phyloP scores from a whole-genome alignment of 1,140 invertebrate species.

The Pseudomyrmex flavicornis region DNA sequence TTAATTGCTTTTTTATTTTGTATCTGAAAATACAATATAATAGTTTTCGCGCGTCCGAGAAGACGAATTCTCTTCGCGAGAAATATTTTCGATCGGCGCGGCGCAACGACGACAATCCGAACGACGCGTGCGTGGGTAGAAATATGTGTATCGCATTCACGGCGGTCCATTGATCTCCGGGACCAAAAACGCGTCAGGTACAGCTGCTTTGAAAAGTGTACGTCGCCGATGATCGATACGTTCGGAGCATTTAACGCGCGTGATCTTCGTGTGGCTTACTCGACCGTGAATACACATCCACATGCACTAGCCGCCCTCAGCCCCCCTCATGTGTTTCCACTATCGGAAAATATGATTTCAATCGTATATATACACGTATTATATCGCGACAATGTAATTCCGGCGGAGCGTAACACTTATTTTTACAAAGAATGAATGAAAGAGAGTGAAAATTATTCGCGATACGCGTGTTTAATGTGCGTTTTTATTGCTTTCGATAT shows the following conservation, averaged over 20 bases:
- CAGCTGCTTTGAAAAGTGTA: slow-evolving; percentile 70
- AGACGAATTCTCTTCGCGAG: neutral
- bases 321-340: neutral
- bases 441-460: neutral
- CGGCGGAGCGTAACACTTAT: neutral
- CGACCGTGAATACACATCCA: neutral
- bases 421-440: neutral
- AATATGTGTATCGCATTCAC: slow-evolving; percentile 72
- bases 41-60: slow-evolving; percentile 6
- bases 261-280: slow-evolving; percentile 24
- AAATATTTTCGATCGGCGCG: slow-evolving; percentile 27
- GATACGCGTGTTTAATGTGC: neutral
- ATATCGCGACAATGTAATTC: slow-evolving; percentile 7
- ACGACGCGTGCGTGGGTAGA: slow-evolving; percentile 73
- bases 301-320: neutral
- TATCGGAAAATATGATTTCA: slow-evolving; percentile 15
- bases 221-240: slow-evolving; percentile 65
- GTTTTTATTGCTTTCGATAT: neutral
- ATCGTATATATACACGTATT: neutral
- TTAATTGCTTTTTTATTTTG: slow-evolving; percentile 24
- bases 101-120: slow-evolving; percentile 62
- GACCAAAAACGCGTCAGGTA: slow-evolving; percentile 68
- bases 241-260: neutral
- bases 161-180: slow-evolving; percentile 67
- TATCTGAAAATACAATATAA: neutral